Conservation (phyloP, 1,140 invertebrate genomes). For the Plectus sambesii region DNA sequence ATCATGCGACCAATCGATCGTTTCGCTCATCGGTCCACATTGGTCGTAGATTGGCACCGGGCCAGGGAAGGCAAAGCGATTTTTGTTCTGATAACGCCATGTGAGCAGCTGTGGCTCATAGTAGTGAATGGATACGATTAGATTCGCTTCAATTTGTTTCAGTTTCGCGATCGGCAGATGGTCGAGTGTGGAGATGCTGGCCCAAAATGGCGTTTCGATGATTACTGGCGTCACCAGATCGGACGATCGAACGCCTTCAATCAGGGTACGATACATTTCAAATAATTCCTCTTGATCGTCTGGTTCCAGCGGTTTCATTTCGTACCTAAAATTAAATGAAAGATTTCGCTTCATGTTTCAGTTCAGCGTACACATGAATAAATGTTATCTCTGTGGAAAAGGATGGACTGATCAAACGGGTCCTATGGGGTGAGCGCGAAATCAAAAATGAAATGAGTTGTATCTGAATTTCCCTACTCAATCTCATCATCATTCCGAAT, state of each 20-base stretch:
- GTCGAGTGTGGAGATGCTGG: background rate
- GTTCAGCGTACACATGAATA: no score
- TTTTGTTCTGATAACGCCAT: background rate
- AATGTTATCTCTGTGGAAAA: no score
- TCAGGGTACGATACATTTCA: no score
- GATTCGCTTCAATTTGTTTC: background rate
- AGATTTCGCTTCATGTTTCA: no score
- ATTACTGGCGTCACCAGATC: background rate
- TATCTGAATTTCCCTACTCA: background rate
- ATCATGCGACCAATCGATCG: background rate
- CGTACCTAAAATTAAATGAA: no score
- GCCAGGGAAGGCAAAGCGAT: background rate
- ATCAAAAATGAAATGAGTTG: background rate
- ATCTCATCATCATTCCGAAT: background rate
- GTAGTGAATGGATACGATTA: background rate
- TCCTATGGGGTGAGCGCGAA: no score
- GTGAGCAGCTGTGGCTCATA: background rate
- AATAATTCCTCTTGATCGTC: no score
- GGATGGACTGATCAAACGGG: no score
- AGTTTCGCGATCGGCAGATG: background rate
- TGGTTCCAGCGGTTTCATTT: no score
- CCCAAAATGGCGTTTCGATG: conserved; percentile 1
- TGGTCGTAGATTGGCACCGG: background rate
- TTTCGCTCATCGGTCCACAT: background rate
- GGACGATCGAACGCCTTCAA: background rate